These are phyloP conservation scores for Syngnathus rostellatus DNA, from an alignment of 2,797 vertebrate species.

Conservation along the genomic window DNA sequence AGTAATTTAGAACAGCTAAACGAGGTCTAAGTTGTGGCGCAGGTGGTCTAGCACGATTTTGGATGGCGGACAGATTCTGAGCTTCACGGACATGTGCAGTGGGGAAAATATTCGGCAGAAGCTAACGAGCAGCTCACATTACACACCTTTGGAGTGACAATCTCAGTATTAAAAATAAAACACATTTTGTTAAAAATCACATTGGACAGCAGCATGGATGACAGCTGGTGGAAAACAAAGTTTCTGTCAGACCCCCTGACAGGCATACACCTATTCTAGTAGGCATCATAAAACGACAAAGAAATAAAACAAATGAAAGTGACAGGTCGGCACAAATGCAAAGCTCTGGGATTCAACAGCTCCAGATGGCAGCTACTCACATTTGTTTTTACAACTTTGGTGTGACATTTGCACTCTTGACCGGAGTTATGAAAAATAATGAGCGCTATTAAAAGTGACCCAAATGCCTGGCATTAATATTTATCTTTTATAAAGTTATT, in stretches of 20 bases:
- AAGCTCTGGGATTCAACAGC: slow-evolving; percentile 20
- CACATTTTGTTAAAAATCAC: background rate
- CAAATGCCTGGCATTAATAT: slow-evolving; percentile 14
- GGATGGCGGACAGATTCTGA: too few relatives aligned
- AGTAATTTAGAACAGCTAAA: too few relatives aligned
- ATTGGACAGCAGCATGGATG: background rate
- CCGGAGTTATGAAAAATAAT: slow-evolving; percentile 35
- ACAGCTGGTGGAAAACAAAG: slow-evolving; percentile 28
- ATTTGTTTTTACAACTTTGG: slow-evolving; percentile 33
- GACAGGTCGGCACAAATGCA: slow-evolving; percentile 38
- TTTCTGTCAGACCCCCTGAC: slow-evolving; percentile 34
- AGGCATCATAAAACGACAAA: slow-evolving; percentile 26
- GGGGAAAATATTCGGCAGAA: too few relatives aligned
- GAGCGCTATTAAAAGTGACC: slow-evolving; percentile 13
- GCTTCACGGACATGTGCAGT: too few relatives aligned
- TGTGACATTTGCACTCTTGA: slow-evolving; percentile 37
- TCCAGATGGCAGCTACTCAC: slow-evolving; percentile 49
- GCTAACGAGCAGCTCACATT: background rate
- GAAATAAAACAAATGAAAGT: slow-evolving; percentile 2
- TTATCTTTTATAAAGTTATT: slow-evolving; percentile 9
- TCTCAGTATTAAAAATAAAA: background rate
- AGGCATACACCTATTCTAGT: slow-evolving; percentile 35
- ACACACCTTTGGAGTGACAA: background rate
- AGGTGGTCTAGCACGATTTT: too few relatives aligned
- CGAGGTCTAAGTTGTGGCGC: too few relatives aligned